Percentiles rank a stretch among this genome's conserved stretches.
These are phyloP conservation scores for Ceratosolen fusciceps DNA, from an alignment of 1,140 invertebrate species.

Conservation along the genomic window DNA sequence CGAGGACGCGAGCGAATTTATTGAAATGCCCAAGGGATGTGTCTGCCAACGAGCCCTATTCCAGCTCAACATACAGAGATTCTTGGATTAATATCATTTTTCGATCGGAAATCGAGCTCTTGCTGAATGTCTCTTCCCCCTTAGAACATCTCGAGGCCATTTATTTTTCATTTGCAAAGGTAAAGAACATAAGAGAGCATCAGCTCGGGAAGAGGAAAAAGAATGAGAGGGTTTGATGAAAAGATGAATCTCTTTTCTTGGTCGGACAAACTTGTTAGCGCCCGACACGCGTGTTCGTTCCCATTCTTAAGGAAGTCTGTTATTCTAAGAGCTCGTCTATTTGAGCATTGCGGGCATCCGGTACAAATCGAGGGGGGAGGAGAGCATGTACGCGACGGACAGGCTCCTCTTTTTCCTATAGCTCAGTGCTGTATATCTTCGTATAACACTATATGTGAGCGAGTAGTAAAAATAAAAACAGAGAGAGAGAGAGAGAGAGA, in stretches of 20 bases:
- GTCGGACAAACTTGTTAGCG: constrained; percentile 29
- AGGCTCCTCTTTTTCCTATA: no score
- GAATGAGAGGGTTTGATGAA: constrained; percentile 16
- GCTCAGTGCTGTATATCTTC: no score
- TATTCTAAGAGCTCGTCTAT: constrained; percentile 16
- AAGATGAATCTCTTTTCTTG: constrained; percentile 37
- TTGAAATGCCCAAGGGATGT: neutral
- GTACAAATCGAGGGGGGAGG: constrained; percentile 14
- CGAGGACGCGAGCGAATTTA: neutral
- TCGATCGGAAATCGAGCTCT: neutral
- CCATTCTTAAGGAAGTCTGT: neutral
- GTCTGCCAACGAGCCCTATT: neutral
- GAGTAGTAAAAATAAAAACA: no score
- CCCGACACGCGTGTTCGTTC: neutral
- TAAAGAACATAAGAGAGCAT: neutral
- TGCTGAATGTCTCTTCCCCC: no score
- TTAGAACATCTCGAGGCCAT: neutral
- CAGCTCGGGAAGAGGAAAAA: neutral
- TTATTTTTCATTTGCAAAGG: neutral
- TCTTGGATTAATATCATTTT: neutral
- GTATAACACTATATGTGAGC: no score
- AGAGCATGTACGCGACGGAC: no score
- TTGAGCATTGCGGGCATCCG: neutral
- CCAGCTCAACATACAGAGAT: neutral
- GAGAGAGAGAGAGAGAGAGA: no score